Evolutionary conservation across 2,888 invertebrate genomes (phyloP), one percentile per base, ranked within the genome.

Genomic region (Blera fallax): DNA sequence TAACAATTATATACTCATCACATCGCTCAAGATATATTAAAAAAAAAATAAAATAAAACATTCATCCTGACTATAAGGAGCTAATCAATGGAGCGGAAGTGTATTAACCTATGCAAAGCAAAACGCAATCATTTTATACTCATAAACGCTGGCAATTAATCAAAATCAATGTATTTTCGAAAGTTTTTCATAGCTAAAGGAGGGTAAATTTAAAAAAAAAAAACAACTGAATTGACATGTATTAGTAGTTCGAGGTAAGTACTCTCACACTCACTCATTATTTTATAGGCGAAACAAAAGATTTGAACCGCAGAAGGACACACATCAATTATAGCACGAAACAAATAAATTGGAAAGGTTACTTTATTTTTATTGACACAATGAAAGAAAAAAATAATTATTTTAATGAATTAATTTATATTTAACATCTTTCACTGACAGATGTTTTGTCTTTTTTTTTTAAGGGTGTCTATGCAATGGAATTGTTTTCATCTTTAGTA

Each of bases 171-270:
- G 37, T 43, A 65, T 37, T 54, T n/a, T 27, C 27, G 24, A 73
- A 48, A 73, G 62, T 32, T 58, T 45, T 48, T 48, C 21, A 40
- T 64, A 69, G 73, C 69, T 69, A 69, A 84, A 56, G 67, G 18
- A 56, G 50, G 84, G 79, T 84, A 79, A 79, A 45, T 70, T 74
- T 50, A 67, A 67, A 62, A 48, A 21, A 52, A 34, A 32, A 29
- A 64, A 50, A 34, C 32, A 58, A 70, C 58, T 67, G 29, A 69
- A 78, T 37, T 67, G 54, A 84, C 69, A 43, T 62, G 67, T 60
- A 32, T 58, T 79, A 74, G 84, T 85, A 69, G 65, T 81, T 72
- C 76, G 80, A 85, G 85, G 85, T 85, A 85, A 85, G 85, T 85
- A 85, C 84, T 69, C 45, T 67, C 83, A 79, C 73, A 84, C 62